phyloP scores from a whole-genome alignment of 2,797 vertebrate genomes.

The Bucorvus abyssinicus region DNA sequence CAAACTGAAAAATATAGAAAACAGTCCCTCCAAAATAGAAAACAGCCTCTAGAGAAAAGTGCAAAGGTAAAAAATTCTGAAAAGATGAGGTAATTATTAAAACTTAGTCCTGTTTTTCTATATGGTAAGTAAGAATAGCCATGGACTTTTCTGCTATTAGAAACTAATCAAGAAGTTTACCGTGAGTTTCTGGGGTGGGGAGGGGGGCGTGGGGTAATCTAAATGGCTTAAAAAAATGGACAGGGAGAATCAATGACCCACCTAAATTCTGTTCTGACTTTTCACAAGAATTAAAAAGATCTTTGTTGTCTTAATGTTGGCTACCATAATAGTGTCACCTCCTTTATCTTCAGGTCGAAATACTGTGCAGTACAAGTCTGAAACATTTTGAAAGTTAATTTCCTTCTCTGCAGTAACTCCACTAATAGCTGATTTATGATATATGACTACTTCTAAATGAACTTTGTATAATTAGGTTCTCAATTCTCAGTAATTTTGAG shows the following conservation, averaged over 20 bases:
- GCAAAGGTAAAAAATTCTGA: not conserved
- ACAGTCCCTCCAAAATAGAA: not conserved
- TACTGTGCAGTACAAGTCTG: not conserved
- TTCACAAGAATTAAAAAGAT: not conserved
- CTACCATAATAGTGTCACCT: not conserved
- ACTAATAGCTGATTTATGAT: constrained; percentile 50
- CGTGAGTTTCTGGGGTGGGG: not conserved
- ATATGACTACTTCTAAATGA: constrained; percentile 48
- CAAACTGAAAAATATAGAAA: not conserved
- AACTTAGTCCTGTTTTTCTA: not conserved
- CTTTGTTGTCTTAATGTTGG: not conserved
- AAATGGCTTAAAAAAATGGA: not conserved
- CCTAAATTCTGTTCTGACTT: not conserved
- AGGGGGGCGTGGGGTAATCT: too few relatives aligned
- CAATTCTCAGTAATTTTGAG: constrained; percentile 55
- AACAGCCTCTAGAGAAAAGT: not conserved
- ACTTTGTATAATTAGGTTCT: constrained; percentile 60
- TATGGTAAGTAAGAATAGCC: not conserved
- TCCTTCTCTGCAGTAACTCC: constrained; percentile 21
- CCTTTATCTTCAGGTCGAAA: not conserved
- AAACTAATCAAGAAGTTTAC: not conserved
- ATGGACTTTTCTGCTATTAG: not conserved
- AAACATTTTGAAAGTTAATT: constrained; percentile 38
- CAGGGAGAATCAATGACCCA: not conserved
- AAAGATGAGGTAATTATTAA: not conserved